Evolutionary conservation across 2,113 vertebrate species (phyloP).

Genomic region (Haemorhous mexicanus): DNA sequence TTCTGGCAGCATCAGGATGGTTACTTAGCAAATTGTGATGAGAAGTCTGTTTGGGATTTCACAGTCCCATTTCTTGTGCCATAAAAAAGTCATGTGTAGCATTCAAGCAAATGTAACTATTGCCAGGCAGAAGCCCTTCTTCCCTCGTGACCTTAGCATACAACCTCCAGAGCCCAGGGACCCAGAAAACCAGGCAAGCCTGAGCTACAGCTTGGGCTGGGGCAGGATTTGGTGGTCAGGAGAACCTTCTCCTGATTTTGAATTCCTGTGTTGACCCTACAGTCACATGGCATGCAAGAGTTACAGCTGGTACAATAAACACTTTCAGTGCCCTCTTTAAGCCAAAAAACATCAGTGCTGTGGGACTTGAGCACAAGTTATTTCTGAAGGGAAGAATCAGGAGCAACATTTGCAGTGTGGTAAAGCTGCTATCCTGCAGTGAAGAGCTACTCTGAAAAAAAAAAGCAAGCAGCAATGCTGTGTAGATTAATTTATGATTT

Average conservation of each 20-base stretch:
- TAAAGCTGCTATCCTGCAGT: background rate
- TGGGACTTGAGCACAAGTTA: background rate
- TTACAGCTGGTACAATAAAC: background rate
- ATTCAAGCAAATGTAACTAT: background rate
- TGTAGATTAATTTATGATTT: background rate
- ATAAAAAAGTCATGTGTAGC: background rate
- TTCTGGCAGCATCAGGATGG: background rate
- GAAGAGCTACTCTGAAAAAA: background rate
- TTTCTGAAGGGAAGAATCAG: background rate
- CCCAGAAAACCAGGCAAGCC: background rate
- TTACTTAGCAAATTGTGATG: background rate
- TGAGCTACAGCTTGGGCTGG: background rate
- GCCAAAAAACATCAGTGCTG: background rate
- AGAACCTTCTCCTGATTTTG: background rate
- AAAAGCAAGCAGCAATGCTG: background rate
- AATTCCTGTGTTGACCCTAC: background rate
- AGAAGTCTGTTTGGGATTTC: background rate
- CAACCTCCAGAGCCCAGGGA: background rate
- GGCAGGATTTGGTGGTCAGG: background rate
- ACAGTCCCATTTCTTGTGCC: background rate
- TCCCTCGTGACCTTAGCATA: background rate
- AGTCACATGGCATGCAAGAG: background rate
- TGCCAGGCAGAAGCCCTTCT: background rate
- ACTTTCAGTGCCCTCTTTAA: background rate
- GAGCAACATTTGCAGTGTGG: background rate